Percentiles rank a stretch among this genome's conserved stretches.
phyloP scores from a whole-genome alignment of 2,113 vertebrate species.

The Erythrolamprus reginae region DNA sequence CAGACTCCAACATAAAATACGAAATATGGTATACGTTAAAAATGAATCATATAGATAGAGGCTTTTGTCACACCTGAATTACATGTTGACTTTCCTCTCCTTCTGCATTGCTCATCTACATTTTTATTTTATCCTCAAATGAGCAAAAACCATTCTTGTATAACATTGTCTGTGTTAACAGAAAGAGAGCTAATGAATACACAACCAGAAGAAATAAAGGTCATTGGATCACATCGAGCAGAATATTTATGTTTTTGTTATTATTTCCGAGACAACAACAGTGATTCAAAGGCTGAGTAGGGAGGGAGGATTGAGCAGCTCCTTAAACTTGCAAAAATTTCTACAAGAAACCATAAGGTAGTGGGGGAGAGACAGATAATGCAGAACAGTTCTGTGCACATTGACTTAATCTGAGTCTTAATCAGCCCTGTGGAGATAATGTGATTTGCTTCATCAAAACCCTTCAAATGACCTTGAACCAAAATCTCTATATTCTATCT shows the following conservation, averaged over 20 bases:
- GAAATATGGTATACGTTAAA: not conserved
- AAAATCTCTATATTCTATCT: not conserved
- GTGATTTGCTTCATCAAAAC: not conserved
- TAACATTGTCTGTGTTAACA: not conserved
- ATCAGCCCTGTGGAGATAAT: not conserved
- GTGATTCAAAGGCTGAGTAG: not conserved
- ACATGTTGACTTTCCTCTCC: not conserved
- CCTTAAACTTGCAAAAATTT: not conserved
- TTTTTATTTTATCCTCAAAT: not conserved
- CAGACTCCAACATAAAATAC: not conserved
- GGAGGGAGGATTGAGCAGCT: not conserved
- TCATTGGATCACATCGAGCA: not conserved
- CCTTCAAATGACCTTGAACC: not conserved
- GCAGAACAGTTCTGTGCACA: not conserved
- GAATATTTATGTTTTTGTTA: not conserved
- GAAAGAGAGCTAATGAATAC: not conserved
- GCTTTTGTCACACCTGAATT: not conserved
- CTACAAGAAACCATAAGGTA: not conserved
- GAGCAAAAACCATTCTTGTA: not conserved
- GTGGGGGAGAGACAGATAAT: not conserved
- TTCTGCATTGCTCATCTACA: not conserved
- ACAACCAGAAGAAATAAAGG: not conserved
- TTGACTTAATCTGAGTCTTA: not conserved
- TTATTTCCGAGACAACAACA: not conserved
- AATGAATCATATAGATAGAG: no score